A percentile compares a stretch with the other conserved stretches of the same genome.
Evolutionary conservation across 2,797 vertebrate species (phyloP).

Genomic region (Pelodytes ibericus): DNA sequence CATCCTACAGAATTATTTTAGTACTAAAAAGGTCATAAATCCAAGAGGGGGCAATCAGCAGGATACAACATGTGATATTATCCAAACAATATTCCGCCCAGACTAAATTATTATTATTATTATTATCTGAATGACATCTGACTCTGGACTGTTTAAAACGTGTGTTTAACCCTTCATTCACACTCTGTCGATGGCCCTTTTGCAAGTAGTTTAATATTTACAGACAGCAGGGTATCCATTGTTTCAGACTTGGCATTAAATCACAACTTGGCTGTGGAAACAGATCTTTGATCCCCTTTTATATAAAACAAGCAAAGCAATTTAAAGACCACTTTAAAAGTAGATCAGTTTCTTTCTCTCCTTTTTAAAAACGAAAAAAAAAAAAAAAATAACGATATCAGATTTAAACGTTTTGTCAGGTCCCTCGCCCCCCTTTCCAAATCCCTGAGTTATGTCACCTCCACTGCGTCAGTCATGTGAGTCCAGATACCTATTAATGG

Average conservation of each 20-base stretch:
- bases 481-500: constrained; percentile 13
- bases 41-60: neutral
- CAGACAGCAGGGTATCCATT: too few species aligned
- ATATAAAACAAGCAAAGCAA: constrained; percentile 3
- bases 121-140: neutral
- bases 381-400: neutral
- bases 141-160: neutral
- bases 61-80: neutral
- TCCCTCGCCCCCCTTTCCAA: neutral
- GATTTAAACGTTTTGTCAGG: constrained; percentile 2
- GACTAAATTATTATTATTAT: neutral
- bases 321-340: constrained; percentile 33
- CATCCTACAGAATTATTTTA: neutral
- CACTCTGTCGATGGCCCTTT: neutral
- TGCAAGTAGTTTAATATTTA: too few species aligned
- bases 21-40: neutral
- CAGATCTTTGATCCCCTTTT: neutral
- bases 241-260: too few species aligned
- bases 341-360: constrained; percentile 11
- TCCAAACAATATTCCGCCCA: neutral
- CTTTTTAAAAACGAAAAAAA: constrained; percentile 6
- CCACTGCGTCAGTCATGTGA: neutral
- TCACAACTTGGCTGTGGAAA: too few species aligned
- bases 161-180: neutral
- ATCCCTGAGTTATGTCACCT: neutral